Evolutionary conservation across 2,113 vertebrate species (phyloP), one percentile per base, ranked within the genome.

Genomic region (Alectura lathami): DNA sequence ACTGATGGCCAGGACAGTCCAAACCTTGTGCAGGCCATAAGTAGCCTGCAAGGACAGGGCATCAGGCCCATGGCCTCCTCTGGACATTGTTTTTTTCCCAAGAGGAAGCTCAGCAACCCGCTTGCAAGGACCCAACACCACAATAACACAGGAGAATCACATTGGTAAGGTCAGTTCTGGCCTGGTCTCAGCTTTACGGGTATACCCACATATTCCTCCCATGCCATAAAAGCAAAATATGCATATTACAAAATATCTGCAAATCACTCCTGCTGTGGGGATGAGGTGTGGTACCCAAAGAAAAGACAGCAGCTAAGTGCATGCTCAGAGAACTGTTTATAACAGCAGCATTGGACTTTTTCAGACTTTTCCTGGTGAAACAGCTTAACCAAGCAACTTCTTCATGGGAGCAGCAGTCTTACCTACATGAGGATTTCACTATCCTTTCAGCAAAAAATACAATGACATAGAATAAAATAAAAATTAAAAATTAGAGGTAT

Each of bases 41-140:
- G n/a, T 45, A 74, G 15, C 11, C 29, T 11, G 3, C 29, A 57
- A 69, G 40, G 16, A 78, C 15, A 75, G 42, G 8, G 45, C 23
- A 20, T 4, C 34, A 81, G 56, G 47, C 13, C 47, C 12, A 0
- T 8, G 34, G 30, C 20, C 42, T 83, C 38, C 86, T 66, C 23
- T 10, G 20, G 59, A 66, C 45, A 68, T 10, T 4, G 2, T n/a
- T 15, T 27, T 70, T 59, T 81, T 53, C 77, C 29, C 32, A 68
- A 22, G 10, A 75, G 30, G 17, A 89, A 76, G 29, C 43, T 84
- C 43, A 56, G 51, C 47, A 93, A 59, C 6, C 23, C 42, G 21
- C 7, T 40, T 0, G 0, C 17, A 87, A 62, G 38, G 18, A 84
- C 43, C 21, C 11, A 60, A 21, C 3, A 22, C 6, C 11, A 6